Base-by-base conservation (phyloP, 1,140 invertebrate species). In the Ceratosolen solmsi region DNA sequence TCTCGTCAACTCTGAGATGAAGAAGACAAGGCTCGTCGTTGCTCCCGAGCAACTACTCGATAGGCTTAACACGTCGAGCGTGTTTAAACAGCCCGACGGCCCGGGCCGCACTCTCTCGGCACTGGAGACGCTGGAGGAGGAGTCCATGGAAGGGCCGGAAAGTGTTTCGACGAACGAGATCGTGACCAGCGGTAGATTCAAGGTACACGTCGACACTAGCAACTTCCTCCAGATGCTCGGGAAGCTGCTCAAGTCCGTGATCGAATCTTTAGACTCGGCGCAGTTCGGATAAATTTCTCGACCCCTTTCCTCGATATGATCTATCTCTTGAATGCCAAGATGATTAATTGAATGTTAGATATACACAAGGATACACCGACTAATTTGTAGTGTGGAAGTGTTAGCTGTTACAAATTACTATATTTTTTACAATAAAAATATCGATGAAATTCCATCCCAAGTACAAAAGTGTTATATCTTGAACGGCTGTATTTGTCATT, bases 241-340 rank as follows among this genome's bases (percentile, higher is more conserved):
- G 0, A 91, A 91, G 77, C 82, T 91, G 36, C 79, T 91, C 0
- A 92, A 92, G 82, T 88, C 91, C 0, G 89, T 91, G 0, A 87
- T 91, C 0, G 90, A 92, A 49, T 91, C 90, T 0, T 84, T 90
- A 15, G 91, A 92, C 41, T 89, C 90, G 2, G 85, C 87, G 0
- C 89, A 91, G 17, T 92, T 89, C 82, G 87, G 88, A 79, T 90
- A 83, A 87, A 65, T 54, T 4, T 1, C 41, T 4, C 13, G 27
- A 41, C 0, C n/a, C 51, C 20, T 54, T 20, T 54, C 51, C 41
- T 46, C 41, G 41, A 46, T 46, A 46, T 8, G 13, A 13, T 13
- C 13, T 46, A 5, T 46, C 41, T 13, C 41, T 5, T 5, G 41
- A 5, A 13, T 8, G 41, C 41, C 41, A 46, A 5, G 5, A 13